These are phyloP conservation scores for Synergus umbraculus DNA, from an alignment of 2,888 invertebrate genomes.

Conservation along the genomic window DNA sequence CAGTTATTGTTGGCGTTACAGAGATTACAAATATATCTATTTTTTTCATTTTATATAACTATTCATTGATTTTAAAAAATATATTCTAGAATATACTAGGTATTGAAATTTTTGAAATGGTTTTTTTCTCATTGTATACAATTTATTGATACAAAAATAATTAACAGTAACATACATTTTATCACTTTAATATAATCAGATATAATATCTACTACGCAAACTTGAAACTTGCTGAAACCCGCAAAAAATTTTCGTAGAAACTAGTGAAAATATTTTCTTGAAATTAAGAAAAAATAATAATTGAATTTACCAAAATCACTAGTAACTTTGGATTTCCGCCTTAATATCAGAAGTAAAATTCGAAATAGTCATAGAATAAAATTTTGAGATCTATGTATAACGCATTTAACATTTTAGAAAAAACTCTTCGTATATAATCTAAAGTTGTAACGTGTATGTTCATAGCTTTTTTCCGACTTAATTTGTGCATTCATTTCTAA, in stretches of 20 bases:
- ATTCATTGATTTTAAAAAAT: neutral
- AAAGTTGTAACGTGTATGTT: neutral
- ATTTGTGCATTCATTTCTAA: neutral
- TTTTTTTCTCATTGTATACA: constrained; percentile 12
- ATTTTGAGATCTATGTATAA: neutral
- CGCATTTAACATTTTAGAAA: neutral
- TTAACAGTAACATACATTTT: constrained; percentile 35
- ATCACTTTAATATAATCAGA: neutral
- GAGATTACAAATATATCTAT: neutral
- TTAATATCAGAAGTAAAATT: neutral
- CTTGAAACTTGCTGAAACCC: neutral
- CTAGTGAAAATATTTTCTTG: neutral
- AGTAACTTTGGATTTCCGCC: neutral
- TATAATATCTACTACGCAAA: constrained; percentile 2
- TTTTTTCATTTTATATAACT: neutral
- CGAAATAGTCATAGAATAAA: neutral
- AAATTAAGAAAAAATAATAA: neutral
- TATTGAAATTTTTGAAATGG: neutral
- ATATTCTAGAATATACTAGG: too few species aligned
- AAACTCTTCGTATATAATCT: constrained; percentile 19
- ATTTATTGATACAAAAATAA: constrained; percentile 41
- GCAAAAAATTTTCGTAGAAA: neutral
- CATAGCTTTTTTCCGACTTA: neutral
- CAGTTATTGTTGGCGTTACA: neutral
- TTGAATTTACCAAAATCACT: neutral